These are phyloP conservation scores for Maniola hyperantus DNA, from an alignment of 2,888 invertebrate genomes.

Conservation along the genomic window DNA sequence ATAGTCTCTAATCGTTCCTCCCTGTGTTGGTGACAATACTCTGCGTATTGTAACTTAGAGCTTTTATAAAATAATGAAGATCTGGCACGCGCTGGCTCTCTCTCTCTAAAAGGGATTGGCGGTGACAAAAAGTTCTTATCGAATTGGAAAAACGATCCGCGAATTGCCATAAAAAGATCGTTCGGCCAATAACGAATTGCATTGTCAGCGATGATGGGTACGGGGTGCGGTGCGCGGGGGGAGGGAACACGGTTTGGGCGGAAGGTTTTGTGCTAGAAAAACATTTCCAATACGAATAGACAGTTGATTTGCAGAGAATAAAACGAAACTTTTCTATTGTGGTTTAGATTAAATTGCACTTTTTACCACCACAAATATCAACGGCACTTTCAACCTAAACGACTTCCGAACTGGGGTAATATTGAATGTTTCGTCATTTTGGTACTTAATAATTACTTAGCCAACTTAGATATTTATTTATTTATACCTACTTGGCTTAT, in stretches of 20 bases:
- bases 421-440: too few species aligned
- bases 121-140: slow-evolving; percentile 65
- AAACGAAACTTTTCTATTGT: background rate
- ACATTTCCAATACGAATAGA: slow-evolving; percentile 55
- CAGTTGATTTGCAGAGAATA: slow-evolving; percentile 63
- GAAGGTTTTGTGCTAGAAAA: slow-evolving; percentile 75
- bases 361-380: too few species aligned
- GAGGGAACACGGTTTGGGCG: slow-evolving; percentile 76
- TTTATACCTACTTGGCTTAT: too few species aligned
- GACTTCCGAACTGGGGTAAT: too few species aligned
- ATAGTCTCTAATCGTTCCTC: too few species aligned
- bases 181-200: slow-evolving; percentile 71
- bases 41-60: too few species aligned
- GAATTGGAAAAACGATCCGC: slow-evolving; percentile 73
- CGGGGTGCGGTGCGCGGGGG: slow-evolving; percentile 45
- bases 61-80: too few species aligned
- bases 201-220: slow-evolving; percentile 74
- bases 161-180: slow-evolving; percentile 79
- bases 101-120: slow-evolving; percentile 45
- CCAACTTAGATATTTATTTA: too few species aligned
- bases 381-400: too few species aligned
- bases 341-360: background rate
- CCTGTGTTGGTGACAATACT: too few species aligned
- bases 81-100: too few species aligned
- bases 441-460: too few species aligned